Evolutionary conservation across 2,888 invertebrate genomes (phyloP), one percentile per base, ranked within the genome.

Genomic region (Tetragonula carbonaria): DNA sequence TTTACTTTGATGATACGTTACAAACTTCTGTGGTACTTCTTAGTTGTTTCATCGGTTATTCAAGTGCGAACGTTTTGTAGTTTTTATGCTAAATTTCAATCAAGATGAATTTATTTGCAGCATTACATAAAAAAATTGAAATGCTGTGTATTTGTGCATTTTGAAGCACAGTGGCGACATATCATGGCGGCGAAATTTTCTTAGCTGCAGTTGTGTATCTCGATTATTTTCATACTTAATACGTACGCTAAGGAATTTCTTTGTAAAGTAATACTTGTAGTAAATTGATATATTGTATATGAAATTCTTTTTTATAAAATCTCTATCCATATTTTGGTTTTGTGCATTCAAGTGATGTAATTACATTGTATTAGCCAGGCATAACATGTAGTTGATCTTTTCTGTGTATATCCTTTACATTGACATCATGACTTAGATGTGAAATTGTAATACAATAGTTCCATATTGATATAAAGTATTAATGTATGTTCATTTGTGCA

Each of bases 181-280:
- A 90, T 91, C 89, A 92, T 92, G 92, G 92, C 92, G 92, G 90
- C 91, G 87, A 78, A 85, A 88, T 89, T 90, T 90, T 88, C 86
- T 89, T 88, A 82, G 74, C 85, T 88, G 86, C 86, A 78, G 85
- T 82, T 84, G 84, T 84, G 81, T 87, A 75, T 86, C 84, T 84
- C 81, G 71, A 65, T 70, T 84, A 74, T 77, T 80, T 78, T 83
- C 66, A 82, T 84, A 85, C 83, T 74, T 80, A 79, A 85, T 87
- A 84, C 76, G 57, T 78, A 75, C 71, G 84, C 78, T 76, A 78
- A 84, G 82, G 83, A 86, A 84, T 88, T 86, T 80, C 66, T 74
- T 78, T 74, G 70, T 70, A 79, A 80, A 81, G 80, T 74, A 78
- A 85, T 73, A 77, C 62, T 74, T 70, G 84, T 74, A 51, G 72